phyloP scores from a whole-genome alignment of 2,113 vertebrate species.

The Polypterus bichir region DNA sequence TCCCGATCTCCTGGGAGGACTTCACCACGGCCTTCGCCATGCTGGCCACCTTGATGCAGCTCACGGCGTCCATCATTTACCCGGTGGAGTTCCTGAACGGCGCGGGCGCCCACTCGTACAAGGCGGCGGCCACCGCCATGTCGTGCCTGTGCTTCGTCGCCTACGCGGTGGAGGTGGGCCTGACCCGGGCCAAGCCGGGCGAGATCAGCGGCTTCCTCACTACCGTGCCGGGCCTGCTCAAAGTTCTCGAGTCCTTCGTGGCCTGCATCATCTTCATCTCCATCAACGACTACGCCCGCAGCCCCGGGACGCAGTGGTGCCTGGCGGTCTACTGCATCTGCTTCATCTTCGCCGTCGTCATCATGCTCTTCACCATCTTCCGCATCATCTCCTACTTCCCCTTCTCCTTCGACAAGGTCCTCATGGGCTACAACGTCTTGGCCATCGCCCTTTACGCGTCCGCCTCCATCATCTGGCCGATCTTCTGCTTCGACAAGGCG shows the following conservation, averaged over 20 bases:
- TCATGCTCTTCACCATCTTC: slow-evolving; percentile 62
- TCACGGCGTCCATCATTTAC: slow-evolving; percentile 63
- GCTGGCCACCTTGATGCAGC: slow-evolving; percentile 61
- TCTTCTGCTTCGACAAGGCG: slow-evolving; percentile 43
- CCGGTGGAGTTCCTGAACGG: slow-evolving; percentile 39
- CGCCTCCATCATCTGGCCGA: slow-evolving; percentile 64
- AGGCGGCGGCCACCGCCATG: slow-evolving; percentile 40
- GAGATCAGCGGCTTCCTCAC: slow-evolving; percentile 70
- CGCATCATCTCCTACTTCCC: slow-evolving; percentile 43
- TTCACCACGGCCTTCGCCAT: slow-evolving; percentile 68
- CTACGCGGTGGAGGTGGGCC: slow-evolving; percentile 55
- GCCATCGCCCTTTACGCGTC: slow-evolving; percentile 67
- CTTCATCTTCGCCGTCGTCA: slow-evolving; percentile 59
- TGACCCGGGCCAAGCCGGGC: slow-evolving; percentile 53
- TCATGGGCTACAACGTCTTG: slow-evolving; percentile 54
- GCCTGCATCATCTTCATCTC: slow-evolving; percentile 70
- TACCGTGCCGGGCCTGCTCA: slow-evolving; percentile 67
- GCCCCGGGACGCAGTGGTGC: slow-evolving; percentile 56
- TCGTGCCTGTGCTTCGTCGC: slow-evolving; percentile 60
- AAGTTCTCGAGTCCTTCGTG: slow-evolving; percentile 69
- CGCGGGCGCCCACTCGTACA: fast-evolving
- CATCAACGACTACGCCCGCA: fast-evolving
- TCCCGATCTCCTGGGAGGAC: slow-evolving; percentile 72
- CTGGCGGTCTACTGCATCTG: slow-evolving; percentile 70
- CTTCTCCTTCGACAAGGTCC: slow-evolving; percentile 43